Evolutionary conservation across 2,797 vertebrate species (phyloP), one percentile per base, ranked within the genome.

Genomic region (Mormyrops boulengeri): DNA sequence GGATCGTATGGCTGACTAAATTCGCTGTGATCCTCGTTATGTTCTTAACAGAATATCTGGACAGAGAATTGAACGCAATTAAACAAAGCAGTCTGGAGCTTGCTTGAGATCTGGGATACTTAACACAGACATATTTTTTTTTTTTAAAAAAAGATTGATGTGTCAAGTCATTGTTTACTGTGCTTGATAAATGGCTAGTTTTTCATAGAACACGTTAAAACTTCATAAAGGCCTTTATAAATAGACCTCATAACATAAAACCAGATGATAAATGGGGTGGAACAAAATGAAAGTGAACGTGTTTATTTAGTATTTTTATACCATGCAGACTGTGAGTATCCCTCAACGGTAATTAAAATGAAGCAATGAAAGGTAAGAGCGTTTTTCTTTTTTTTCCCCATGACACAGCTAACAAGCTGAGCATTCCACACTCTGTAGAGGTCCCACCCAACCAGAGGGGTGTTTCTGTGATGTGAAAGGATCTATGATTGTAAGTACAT

Each of bases 1-100:
- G 88, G 4, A 80, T 44, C 17, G 47, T 49, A 91, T 84, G 91
- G 88, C 91, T 90, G 85, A 90, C 62, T 5, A 91, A 91, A 91
- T 91, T 92, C 91, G 89, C 93, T 93, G 91, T 93, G 90, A 91
- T 91, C 89, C 90, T 92, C 91, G 92, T 93, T 92, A 91, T 93
- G 92, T 92, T 87, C 90, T 69, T 69, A 85, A 85, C 80, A 89
- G 92, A 90, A 92, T 91, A 91, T 91, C 12, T 22, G 90, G 41
- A 57, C 19, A 44, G 19, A 19, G 14, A 44, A 44, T n/a, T 47
- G 41, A 82, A 19, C 47, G 38, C 77, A 82, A 82, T 47, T 82
- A 47, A 47, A 38, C 14, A 8, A 44, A 80, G 73, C 41, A 30
- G 77, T 47, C 38, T 17, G 17, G 2, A 44, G 73, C 73, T 80